These are phyloP conservation scores for Otus sunia DNA, from an alignment of 2,113 vertebrate genomes.

Conservation along the genomic window DNA sequence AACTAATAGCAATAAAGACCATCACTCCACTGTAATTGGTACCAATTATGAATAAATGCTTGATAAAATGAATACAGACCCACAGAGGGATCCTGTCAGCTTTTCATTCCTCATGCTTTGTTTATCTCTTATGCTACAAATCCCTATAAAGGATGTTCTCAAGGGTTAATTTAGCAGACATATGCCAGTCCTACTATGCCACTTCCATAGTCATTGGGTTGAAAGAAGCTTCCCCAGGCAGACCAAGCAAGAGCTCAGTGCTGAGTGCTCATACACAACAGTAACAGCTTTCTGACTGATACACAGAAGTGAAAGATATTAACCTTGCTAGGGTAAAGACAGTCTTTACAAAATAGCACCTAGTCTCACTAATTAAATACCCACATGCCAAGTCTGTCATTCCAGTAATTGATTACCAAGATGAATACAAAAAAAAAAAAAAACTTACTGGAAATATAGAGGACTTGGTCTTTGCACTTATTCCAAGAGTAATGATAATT, in stretches of 20 bases:
- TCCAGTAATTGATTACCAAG: background rate
- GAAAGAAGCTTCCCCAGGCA: background rate
- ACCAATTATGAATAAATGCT: background rate
- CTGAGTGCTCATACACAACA: background rate
- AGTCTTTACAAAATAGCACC: background rate
- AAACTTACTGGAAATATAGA: background rate
- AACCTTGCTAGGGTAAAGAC: background rate
- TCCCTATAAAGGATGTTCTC: background rate
- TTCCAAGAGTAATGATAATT: background rate
- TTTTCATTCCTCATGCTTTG: background rate
- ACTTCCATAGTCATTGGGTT: background rate
- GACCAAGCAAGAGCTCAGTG: background rate
- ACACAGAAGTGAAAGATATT: background rate
- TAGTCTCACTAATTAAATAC: background rate
- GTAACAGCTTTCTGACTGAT: background rate
- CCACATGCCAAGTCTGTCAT: background rate
- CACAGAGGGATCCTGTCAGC: background rate
- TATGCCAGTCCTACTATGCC: background rate
- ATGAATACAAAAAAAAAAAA: background rate
- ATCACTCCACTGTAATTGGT: background rate
- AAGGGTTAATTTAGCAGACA: background rate
- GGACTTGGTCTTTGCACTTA: background rate
- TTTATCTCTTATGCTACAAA: background rate
- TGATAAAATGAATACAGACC: background rate
- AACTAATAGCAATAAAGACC: background rate